A percentile compares a stretch with the other conserved stretches of the same genome.
phyloP scores from a whole-genome alignment of 2,797 vertebrate genomes.

The Philypnodon macrostomus region DNA sequence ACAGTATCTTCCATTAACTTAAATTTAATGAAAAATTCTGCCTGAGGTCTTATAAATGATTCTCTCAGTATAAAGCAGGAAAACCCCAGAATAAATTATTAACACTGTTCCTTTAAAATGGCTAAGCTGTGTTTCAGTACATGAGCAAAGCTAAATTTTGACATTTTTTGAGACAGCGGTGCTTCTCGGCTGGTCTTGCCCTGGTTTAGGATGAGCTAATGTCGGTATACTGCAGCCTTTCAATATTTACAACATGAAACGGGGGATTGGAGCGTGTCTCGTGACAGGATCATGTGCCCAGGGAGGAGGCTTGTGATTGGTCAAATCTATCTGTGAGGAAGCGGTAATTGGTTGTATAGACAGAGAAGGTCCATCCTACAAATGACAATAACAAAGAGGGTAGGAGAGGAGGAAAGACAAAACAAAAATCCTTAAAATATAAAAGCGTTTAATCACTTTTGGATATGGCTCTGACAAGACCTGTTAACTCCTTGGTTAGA shows the following conservation, averaged over 20 bases:
- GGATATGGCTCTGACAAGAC: too few species aligned
- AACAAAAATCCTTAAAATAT: not conserved
- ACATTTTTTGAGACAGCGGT: not conserved
- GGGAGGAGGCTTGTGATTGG: constrained; percentile 45
- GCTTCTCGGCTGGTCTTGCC: constrained; percentile 6
- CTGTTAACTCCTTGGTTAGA: too few species aligned
- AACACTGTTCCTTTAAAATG: not conserved
- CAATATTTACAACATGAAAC: constrained; percentile 63
- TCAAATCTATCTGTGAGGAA: constrained; percentile 2
- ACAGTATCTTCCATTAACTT: not conserved
- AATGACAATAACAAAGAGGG: constrained; percentile 42
- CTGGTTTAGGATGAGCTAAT: constrained; percentile 51
- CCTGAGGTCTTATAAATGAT: constrained; percentile 16
- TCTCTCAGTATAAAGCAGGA: not conserved
- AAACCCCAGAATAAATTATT: not conserved
- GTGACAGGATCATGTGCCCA: constrained; percentile 31
- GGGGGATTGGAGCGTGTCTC: constrained; percentile 11
- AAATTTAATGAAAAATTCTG: constrained; percentile 16
- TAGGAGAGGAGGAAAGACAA: constrained; percentile 13
- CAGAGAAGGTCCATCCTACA: constrained; percentile 15
- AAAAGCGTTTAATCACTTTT: too few species aligned
- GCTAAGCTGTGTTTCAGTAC: not conserved
- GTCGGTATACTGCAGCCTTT: constrained; percentile 60
- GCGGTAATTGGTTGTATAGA: constrained; percentile 29
- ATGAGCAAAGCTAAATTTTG: not conserved